phyloP scores from a whole-genome alignment of 2,888 invertebrate species.

The Chloroclysta siterata region DNA sequence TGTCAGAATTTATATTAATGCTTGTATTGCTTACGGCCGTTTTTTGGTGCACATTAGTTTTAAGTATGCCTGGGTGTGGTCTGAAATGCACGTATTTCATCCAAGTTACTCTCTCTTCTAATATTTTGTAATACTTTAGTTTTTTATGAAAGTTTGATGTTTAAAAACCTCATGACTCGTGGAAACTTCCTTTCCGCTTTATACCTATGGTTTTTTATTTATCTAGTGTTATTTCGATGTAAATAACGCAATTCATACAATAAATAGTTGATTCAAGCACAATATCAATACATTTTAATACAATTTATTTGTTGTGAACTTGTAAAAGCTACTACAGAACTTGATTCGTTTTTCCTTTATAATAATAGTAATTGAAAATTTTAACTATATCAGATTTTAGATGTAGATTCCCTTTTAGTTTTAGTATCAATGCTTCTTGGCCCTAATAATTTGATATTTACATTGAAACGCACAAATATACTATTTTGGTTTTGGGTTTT shows the following conservation, averaged over 20 bases:
- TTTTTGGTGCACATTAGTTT: not conserved
- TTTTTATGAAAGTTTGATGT: not conserved
- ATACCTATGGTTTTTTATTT: not conserved
- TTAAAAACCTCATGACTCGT: not conserved
- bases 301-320: not conserved
- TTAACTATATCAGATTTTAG: not conserved
- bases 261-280: not conserved
- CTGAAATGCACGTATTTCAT: not conserved
- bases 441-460: not conserved
- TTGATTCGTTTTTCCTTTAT: too few relatives aligned
- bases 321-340: not conserved
- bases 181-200: not conserved
- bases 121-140: not conserved
- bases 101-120: not conserved
- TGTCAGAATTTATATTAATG: not conserved
- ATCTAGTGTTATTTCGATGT: conserved; percentile 10
- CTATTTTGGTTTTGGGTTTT: too few relatives aligned
- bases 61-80: not conserved
- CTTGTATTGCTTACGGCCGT: not conserved
- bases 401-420: not conserved
- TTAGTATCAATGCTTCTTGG: not conserved
- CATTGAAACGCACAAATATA: not conserved
- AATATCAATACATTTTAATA: not conserved
- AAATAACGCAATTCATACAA: conserved; percentile 10
- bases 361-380: too few relatives aligned